Evolutionary conservation across 2,113 vertebrate genomes (phyloP).

Genomic region (Tyto alba): DNA sequence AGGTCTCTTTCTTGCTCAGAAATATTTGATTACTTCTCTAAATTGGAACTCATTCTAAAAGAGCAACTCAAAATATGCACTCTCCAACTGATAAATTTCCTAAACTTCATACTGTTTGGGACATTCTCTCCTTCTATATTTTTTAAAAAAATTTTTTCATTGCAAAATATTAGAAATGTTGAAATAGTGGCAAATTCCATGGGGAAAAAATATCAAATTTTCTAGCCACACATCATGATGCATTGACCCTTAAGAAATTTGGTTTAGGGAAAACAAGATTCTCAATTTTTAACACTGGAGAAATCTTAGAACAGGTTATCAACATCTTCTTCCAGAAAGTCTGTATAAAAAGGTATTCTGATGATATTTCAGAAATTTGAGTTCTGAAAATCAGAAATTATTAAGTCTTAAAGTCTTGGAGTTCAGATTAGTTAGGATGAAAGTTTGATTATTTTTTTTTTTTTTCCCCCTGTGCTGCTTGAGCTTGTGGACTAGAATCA

Average conservation of each 20-base stretch:
- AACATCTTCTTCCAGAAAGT: not conserved
- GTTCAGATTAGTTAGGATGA: not conserved
- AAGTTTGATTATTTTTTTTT: not conserved
- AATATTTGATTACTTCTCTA: not conserved
- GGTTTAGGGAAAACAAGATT: not conserved
- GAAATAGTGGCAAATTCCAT: not conserved
- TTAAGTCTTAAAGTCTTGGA: not conserved
- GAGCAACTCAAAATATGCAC: not conserved
- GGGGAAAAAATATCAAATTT: not conserved
- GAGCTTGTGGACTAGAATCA: not conserved
- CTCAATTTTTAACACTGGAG: not conserved
- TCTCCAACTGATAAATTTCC: not conserved
- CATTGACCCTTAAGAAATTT: not conserved
- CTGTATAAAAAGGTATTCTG: not conserved
- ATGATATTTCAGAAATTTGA: not conserved
- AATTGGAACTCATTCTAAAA: not conserved
- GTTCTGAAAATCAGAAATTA: not conserved
- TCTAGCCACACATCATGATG: rapidly evolving
- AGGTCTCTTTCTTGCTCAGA: not conserved
- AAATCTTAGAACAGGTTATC: not conserved
- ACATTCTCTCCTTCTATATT: not conserved
- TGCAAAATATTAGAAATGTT: not conserved
- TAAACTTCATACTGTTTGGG: not conserved
- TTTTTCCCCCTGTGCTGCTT: not conserved
- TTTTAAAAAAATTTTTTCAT: not conserved